A percentile compares a stretch with the other conserved stretches of the same genome.
These are phyloP conservation scores for Drosophila gunungcola DNA, from an alignment of 1,140 invertebrate species.

Conservation along the genomic window DNA sequence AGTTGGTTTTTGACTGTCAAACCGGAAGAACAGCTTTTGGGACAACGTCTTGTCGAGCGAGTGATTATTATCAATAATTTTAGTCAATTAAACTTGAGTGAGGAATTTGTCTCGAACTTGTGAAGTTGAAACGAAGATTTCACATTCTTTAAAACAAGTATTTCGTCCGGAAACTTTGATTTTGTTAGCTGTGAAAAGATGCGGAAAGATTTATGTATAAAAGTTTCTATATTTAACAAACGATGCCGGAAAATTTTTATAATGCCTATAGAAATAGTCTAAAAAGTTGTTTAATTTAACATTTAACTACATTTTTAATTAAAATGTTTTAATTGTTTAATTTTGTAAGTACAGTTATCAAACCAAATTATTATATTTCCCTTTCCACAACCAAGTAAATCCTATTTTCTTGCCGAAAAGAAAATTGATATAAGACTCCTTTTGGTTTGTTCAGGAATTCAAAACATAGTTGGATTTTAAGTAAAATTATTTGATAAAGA, in stretches of 20 bases:
- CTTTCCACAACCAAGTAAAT: background rate
- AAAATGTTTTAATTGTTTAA: background rate
- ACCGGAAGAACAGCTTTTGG: slow-evolving; percentile 41
- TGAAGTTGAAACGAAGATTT: background rate
- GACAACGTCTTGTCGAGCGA: background rate
- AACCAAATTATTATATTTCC: too few relatives aligned
- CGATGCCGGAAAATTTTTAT: too few relatives aligned
- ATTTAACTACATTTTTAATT: too few relatives aligned
- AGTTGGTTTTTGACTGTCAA: slow-evolving; percentile 17
- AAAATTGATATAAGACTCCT: background rate
- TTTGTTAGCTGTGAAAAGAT: background rate
- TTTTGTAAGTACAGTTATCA: background rate
- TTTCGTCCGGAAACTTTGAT: background rate
- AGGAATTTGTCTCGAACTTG: slow-evolving; percentile 6
- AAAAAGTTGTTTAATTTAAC: too few relatives aligned
- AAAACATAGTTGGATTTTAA: background rate
- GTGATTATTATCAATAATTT: slow-evolving; percentile 33
- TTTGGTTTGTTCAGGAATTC: background rate
- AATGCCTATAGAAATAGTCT: too few relatives aligned
- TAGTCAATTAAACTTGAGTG: slow-evolving; percentile 17
- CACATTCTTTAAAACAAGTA: slow-evolving; percentile 7
- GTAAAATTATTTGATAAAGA: background rate
- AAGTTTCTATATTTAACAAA: background rate
- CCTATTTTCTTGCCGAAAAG: background rate
- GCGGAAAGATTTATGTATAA: background rate